Conservation (phyloP, 2,888 invertebrate genomes). For the Meiosimyza decipiens region DNA sequence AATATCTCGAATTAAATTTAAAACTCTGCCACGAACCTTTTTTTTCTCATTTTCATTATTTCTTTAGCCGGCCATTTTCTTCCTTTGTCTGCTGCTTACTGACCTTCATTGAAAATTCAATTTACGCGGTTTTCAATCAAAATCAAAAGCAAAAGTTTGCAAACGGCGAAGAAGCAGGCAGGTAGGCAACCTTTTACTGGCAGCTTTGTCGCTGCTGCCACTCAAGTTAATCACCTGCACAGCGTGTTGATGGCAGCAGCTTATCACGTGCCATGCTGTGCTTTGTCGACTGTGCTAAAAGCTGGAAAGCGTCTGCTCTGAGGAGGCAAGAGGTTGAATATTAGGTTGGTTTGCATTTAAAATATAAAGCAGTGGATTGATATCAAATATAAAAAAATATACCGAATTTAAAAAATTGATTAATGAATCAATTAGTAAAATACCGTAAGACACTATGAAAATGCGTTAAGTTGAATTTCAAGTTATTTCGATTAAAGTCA, state of each 20-base stretch:
- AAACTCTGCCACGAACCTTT: too few species aligned
- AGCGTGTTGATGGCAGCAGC: background rate
- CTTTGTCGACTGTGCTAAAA: background rate
- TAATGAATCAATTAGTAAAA: too few species aligned
- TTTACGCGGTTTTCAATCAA: constrained; percentile 28
- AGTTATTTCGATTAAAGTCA: too few species aligned
- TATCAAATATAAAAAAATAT: too few species aligned
- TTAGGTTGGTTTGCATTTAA: too few species aligned
- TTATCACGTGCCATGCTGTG: constrained; percentile 3
- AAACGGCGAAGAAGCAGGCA: background rate
- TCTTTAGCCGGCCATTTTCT: background rate
- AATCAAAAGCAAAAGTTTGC: constrained; percentile 27
- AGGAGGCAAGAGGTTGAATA: too few species aligned
- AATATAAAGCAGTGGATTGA: too few species aligned
- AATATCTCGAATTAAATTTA: too few species aligned
- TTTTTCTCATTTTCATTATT: too few species aligned
- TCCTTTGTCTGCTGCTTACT: background rate
- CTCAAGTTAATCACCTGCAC: constrained; percentile 11
- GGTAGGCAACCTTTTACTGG: background rate
- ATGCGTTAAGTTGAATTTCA: too few species aligned
- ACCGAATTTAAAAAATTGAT: too few species aligned
- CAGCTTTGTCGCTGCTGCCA: background rate
- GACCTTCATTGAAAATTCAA: constrained; percentile 22
- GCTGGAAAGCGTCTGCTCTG: background rate
- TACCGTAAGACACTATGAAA: too few species aligned